Conservation (phyloP, 2,797 vertebrate species). For the Tiaroga cobitis region DNA sequence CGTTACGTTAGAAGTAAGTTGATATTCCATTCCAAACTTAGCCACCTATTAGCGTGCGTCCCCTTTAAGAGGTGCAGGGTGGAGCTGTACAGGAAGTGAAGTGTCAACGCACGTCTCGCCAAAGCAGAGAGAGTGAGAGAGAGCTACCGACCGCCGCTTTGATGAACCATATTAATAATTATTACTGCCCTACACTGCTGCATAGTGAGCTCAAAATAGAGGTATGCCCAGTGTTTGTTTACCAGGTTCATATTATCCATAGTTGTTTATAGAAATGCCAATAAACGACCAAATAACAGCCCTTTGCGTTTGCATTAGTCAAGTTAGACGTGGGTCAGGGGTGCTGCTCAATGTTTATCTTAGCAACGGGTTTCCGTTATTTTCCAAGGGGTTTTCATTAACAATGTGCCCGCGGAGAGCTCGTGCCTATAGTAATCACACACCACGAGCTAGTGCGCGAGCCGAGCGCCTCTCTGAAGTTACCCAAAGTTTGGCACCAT, state of each 20-base stretch:
- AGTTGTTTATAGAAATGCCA: neutral
- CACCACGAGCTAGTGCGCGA: neutral
- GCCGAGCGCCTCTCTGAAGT: neutral
- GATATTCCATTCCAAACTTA: neutral
- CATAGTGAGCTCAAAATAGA: conserved; percentile 40
- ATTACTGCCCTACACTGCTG: conserved; percentile 28
- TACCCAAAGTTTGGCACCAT: conserved; percentile 2
- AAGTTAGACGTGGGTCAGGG: conserved; percentile 8
- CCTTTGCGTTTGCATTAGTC: conserved; percentile 38
- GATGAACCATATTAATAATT: conserved; percentile 41
- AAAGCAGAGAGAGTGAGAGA: conserved; percentile 59
- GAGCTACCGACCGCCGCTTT: conserved; percentile 35
- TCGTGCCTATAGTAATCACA: neutral
- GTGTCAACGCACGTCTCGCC: conserved; percentile 63
- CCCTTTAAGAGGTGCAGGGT: conserved; percentile 79
- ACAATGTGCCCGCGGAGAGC: conserved; percentile 18
- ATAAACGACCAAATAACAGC: conserved; percentile 15
- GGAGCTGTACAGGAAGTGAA: conserved; percentile 71
- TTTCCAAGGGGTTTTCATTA: conserved; percentile 36
- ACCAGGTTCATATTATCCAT: neutral
- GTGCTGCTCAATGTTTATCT: conserved; percentile 59
- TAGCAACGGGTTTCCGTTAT: conserved; percentile 66
- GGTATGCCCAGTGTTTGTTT: conserved; percentile 55
- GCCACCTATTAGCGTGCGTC: conserved; percentile 43
- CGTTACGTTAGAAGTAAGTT: neutral